Evolutionary conservation across 2,113 vertebrate genomes (phyloP), one percentile per base, ranked within the genome.

Genomic region (Alligator mississippiensis): DNA sequence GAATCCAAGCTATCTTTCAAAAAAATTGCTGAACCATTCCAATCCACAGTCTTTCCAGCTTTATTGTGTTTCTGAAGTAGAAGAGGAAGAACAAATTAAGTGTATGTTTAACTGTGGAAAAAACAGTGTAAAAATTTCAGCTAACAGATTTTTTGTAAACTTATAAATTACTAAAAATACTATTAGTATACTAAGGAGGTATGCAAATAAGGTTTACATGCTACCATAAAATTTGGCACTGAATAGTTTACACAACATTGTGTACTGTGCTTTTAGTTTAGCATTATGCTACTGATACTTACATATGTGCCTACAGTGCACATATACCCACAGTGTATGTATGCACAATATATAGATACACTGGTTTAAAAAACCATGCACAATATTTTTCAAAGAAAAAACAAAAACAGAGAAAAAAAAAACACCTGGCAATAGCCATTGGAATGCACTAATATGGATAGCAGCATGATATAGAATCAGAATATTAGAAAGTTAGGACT

Each of bases 291-390:
- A 92, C 30, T 18, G 68, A 85, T 24, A 89, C 6, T 64, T 82
- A 79, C 6, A 19, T 88, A 78, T 60, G 89, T 83, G 54, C 60
- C 74, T 92, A 58, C 84, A 47, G 77, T 92, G 89, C 75, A 68
- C 60, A 25, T 47, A 64, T 61, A 72, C 54, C 38, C 58, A 87
- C 30, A 77, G 59, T 77, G 87, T 90, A 93, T 85, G 90, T 90
- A 96, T 47, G 93, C 80, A 81, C 34, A 80, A 78, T 89, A 86
- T 96, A 94, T 95, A 92, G 92, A 84, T 18, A 72, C 70, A 93
- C 75, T 95, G 90, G 89, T 96, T 96, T 95, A 64, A 55, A 62
- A 95, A 96, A 82, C 75, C 92, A 91, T 95, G 92, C 47, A 47
- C 47, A 47, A 47, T 47, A 47, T 47, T 47, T 47, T 38, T 38